Conservation (phyloP, 2,113 vertebrate genomes). For the Cynoglossus semilaevis region DNA sequence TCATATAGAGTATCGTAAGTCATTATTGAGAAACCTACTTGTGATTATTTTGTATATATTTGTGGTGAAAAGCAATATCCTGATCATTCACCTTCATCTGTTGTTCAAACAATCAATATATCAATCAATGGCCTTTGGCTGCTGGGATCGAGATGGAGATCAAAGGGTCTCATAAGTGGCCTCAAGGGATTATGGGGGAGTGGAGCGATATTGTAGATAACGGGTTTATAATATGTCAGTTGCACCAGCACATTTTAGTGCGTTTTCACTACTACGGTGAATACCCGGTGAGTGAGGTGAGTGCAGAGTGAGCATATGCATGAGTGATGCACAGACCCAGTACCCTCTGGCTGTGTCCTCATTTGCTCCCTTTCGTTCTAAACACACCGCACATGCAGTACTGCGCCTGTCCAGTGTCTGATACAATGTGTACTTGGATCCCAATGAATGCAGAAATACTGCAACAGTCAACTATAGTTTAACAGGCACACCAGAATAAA, state of each 20-base stretch:
- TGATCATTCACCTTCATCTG: constrained; percentile 4
- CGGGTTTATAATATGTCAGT: not conserved
- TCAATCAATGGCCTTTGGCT: constrained; percentile 29
- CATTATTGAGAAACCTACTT: not conserved
- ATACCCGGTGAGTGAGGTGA: too few relatives aligned
- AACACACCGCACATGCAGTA: not conserved
- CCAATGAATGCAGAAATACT: too few relatives aligned
- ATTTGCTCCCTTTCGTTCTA: not conserved
- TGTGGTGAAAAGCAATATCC: constrained; percentile 14
- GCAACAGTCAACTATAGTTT: too few relatives aligned
- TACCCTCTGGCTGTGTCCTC: not conserved
- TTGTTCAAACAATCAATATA: constrained; percentile 19
- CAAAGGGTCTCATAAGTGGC: constrained; percentile 8
- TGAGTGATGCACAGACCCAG: not conserved
- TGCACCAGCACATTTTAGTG: not conserved
- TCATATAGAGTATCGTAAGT: too few relatives aligned
- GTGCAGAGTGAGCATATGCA: too few relatives aligned
- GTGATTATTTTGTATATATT: not conserved
- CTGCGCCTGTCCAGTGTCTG: too few relatives aligned
- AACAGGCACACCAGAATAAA: not conserved
- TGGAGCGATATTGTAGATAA: not conserved
- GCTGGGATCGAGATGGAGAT: constrained; percentile 17
- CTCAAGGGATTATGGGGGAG: not conserved
- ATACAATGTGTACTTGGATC: too few relatives aligned
- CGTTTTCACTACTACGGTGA: too few relatives aligned